Percentiles rank a stretch among this genome's conserved stretches.
These are phyloP conservation scores for Papilio glaucus DNA, from an alignment of 1,140 invertebrate genomes.

Conservation along the genomic window DNA sequence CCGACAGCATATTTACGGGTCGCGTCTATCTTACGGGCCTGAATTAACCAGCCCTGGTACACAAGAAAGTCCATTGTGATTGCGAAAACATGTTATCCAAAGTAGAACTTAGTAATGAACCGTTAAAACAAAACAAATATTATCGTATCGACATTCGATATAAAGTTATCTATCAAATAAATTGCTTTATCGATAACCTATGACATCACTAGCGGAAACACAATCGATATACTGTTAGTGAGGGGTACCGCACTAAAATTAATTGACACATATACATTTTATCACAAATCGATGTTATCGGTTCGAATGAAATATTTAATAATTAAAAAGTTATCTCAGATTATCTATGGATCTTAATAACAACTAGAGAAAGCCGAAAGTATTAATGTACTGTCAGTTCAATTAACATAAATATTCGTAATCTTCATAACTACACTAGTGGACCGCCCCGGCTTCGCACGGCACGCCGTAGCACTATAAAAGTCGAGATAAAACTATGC, in stretches of 20 bases:
- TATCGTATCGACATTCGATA: not conserved
- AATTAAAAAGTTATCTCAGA: constrained; percentile 14
- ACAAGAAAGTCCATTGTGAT: not conserved
- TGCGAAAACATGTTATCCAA: not conserved
- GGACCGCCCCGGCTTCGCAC: too few species aligned
- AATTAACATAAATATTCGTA: too few species aligned
- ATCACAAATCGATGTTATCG: constrained; percentile 13
- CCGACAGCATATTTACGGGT: too few species aligned
- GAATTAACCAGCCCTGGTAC: not conserved
- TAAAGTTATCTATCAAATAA: constrained; percentile 10
- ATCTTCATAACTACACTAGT: too few species aligned
- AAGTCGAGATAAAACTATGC: too few species aligned
- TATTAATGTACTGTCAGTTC: too few species aligned
- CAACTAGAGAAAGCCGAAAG: constrained; percentile 14
- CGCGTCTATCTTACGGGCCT: too few species aligned
- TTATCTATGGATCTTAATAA: constrained; percentile 14
- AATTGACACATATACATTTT: constrained; percentile 18
- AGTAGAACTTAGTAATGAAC: not conserved
- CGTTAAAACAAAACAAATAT: constrained; percentile 5
- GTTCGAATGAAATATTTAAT: constrained; percentile 11
- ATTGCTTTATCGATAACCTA: constrained; percentile 21
- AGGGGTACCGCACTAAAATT: constrained; percentile 3
- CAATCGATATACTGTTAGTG: constrained; percentile 11
- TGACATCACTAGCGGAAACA: constrained; percentile 20
- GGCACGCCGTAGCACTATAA: too few species aligned